These are phyloP conservation scores for Heliconius himera DNA, from an alignment of 1,140 invertebrate species.

Conservation along the genomic window DNA sequence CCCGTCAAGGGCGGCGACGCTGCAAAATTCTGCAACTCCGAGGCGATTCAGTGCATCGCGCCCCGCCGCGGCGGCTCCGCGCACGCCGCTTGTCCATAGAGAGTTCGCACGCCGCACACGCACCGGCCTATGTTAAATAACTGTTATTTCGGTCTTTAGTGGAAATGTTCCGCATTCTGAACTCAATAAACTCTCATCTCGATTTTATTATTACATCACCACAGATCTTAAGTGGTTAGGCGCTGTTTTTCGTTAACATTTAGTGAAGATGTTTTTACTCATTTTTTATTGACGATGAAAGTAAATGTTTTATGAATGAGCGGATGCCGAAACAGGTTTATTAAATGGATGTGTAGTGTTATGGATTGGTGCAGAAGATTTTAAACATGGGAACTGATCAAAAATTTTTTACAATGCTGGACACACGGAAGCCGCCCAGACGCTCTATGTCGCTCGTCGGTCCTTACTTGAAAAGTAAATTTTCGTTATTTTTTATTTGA, in stretches of 20 bases:
- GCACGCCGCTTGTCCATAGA: slow-evolving; percentile 52
- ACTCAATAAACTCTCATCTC: slow-evolving; percentile 57
- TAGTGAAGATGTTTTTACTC: slow-evolving; percentile 53
- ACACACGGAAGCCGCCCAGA: slow-evolving; percentile 67
- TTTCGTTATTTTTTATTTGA: not conserved
- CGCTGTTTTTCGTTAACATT: slow-evolving; percentile 52
- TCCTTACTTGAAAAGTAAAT: slow-evolving; percentile 26
- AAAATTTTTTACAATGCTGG: slow-evolving; percentile 68
- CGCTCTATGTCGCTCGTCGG: slow-evolving; percentile 72
- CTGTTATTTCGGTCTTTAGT: slow-evolving; percentile 78
- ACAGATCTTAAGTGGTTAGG: slow-evolving; percentile 33
- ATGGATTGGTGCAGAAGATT: slow-evolving; percentile 65
- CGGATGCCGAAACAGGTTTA: slow-evolving; percentile 62
- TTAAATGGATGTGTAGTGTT: slow-evolving; percentile 71
- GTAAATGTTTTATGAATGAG: slow-evolving; percentile 69
- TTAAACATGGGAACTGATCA: slow-evolving; percentile 52
- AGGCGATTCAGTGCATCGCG: slow-evolving; percentile 77
- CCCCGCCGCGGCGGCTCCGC: slow-evolving; percentile 76
- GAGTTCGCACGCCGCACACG: slow-evolving; percentile 49
- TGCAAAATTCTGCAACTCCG: slow-evolving; percentile 81
- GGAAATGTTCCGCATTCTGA: slow-evolving; percentile 75
- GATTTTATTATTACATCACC: slow-evolving; percentile 50
- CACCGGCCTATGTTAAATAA: slow-evolving; percentile 75
- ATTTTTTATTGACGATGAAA: slow-evolving; percentile 63
- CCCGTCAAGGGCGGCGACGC: slow-evolving; percentile 81